Evolutionary conservation across 2,888 invertebrate species (phyloP).

Genomic region (Notocelia uddmanniana): DNA sequence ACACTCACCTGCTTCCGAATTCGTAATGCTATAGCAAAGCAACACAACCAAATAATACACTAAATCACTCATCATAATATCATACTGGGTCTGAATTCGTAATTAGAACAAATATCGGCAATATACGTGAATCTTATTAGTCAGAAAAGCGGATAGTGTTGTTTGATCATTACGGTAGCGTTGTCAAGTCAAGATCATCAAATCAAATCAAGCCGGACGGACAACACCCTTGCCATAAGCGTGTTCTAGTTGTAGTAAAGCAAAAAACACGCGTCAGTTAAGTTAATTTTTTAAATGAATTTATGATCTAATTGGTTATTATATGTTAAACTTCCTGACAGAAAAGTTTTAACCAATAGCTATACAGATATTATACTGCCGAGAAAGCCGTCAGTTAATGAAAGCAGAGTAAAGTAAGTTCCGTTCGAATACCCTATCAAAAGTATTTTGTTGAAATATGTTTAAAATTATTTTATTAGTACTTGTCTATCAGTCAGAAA

Average conservation of each 20-base stretch:
- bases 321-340: not conserved
- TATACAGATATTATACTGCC: constrained; percentile 1
- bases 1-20: constrained; percentile 75
- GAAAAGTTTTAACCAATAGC: constrained; percentile 22
- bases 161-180: constrained; percentile 82
- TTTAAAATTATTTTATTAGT: not conserved
- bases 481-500: not conserved
- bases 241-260: constrained; percentile 52
- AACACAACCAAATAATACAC: constrained; percentile 77
- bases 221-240: constrained; percentile 73
- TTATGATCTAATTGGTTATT: constrained; percentile 29
- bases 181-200: constrained; percentile 64
- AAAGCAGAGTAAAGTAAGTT: constrained; percentile 6
- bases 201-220: constrained; percentile 63
- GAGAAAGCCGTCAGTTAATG: not conserved
- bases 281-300: not conserved
- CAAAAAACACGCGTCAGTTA: constrained; percentile 3
- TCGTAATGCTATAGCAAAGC: constrained; percentile 71
- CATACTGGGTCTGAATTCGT: constrained; percentile 64
- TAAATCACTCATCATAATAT: constrained; percentile 81
- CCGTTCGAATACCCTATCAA: constrained; percentile 22
- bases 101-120: constrained; percentile 47
- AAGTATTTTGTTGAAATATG: not conserved
- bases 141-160: constrained; percentile 69
- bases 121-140: constrained; percentile 56